These are phyloP conservation scores for Drosophila neocordata DNA, from an alignment of 1,140 invertebrate species.

Conservation along the genomic window DNA sequence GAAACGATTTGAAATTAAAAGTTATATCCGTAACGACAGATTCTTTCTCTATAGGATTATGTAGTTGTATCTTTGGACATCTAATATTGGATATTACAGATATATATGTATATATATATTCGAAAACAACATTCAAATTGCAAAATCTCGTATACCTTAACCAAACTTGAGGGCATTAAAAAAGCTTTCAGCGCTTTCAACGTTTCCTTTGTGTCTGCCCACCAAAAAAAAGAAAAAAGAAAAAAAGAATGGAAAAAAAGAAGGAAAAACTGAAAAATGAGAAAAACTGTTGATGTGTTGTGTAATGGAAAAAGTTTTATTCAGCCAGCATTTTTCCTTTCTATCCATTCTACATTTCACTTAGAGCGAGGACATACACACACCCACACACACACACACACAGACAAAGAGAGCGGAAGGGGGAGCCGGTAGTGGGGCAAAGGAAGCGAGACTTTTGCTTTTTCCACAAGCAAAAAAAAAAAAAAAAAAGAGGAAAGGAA, in stretches of 20 bases:
- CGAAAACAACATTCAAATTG: slow-evolving; percentile 30
- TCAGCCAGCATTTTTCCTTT: slow-evolving; percentile 73
- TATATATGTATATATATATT: no score
- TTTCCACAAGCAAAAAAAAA: slow-evolving; percentile 48
- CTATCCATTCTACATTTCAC: slow-evolving; percentile 75
- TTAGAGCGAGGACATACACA: slow-evolving; percentile 49
- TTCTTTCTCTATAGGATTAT: no score
- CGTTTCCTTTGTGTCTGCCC: slow-evolving; percentile 71
- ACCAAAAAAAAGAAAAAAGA: slow-evolving; percentile 54
- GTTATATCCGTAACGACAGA: no score
- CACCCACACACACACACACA: not conserved
- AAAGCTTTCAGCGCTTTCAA: slow-evolving; percentile 78
- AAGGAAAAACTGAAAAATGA: slow-evolving; percentile 52
- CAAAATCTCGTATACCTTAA: slow-evolving; percentile 61
- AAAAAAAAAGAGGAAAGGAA: slow-evolving; percentile 7
- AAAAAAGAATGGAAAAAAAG: slow-evolving; percentile 28
- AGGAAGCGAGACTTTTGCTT: slow-evolving; percentile 53
- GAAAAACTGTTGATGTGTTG: slow-evolving; percentile 77
- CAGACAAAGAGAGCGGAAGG: not conserved
- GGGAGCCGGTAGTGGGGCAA: not conserved
- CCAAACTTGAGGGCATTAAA: slow-evolving; percentile 53
- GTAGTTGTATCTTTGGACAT: no score
- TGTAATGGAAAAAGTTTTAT: slow-evolving; percentile 80
- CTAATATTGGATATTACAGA: no score
- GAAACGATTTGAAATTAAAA: no score